phyloP scores from a whole-genome alignment of 2,797 vertebrate genomes.

The Ctenopoma multispine region DNA sequence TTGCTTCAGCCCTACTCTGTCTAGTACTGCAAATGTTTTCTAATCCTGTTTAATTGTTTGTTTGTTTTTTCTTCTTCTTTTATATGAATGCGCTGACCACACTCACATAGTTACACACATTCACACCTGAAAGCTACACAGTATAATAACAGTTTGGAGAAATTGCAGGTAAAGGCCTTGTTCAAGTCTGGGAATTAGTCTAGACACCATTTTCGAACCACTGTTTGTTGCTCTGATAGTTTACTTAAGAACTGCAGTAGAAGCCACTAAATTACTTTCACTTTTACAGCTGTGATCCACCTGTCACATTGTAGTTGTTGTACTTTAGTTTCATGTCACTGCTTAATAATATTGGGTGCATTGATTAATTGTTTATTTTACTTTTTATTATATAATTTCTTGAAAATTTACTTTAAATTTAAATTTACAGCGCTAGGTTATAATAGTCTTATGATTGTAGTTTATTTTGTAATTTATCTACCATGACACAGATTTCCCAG shows the following conservation, averaged over 20 bases:
- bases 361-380: background rate
- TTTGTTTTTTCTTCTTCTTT: no score
- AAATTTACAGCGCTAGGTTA: background rate
- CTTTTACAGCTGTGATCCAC: background rate
- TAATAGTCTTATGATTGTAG: background rate
- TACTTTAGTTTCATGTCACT: background rate
- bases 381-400: background rate
- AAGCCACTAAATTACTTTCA: background rate
- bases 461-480: background rate
- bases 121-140: no score
- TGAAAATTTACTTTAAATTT: background rate
- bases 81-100: no score
- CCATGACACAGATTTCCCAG: background rate
- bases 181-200: no score
- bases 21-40: background rate
- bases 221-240: background rate
- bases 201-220: no score
- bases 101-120: no score
- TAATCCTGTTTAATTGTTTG: background rate
- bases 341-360: background rate
- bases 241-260: background rate
- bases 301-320: constrained; percentile 1
- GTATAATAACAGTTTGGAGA: no score
- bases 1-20: background rate
- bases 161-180: no score